phyloP scores from a whole-genome alignment of 1,140 invertebrate genomes.

The Drosophila varians region DNA sequence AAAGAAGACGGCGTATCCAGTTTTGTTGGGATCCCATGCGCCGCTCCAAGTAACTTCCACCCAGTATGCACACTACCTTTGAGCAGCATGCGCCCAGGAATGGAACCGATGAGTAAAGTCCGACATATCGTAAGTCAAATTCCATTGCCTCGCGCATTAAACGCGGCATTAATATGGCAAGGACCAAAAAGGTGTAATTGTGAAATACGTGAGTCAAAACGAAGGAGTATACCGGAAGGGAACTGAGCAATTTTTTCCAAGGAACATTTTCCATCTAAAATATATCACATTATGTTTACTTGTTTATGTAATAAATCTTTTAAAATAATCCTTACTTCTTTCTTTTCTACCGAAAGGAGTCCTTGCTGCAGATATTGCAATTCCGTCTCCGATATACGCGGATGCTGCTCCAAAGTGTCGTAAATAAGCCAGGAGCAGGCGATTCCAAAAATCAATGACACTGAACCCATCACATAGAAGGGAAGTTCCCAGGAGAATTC shows the following conservation, averaged over 20 bases:
- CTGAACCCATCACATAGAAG: conserved; percentile 66
- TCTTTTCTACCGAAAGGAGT: neutral
- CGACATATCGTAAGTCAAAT: conserved; percentile 57
- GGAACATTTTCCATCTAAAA: conserved; percentile 41
- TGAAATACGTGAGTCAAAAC: conserved; percentile 73
- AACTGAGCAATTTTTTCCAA: conserved; percentile 59
- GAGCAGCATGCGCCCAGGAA: conserved; percentile 62
- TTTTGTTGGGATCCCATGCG: conserved; percentile 27
- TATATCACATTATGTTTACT: neutral
- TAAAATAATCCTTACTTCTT: conserved; percentile 9
- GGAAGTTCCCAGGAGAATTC: conserved; percentile 57
- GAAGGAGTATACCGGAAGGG: conserved; percentile 57
- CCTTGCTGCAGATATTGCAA: conserved; percentile 44
- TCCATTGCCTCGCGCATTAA: conserved; percentile 73
- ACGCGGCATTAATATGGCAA: conserved; percentile 55
- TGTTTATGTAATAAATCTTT: too few species aligned
- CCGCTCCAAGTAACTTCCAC: conserved; percentile 52
- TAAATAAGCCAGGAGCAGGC: conserved; percentile 63
- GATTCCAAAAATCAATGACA: conserved; percentile 52
- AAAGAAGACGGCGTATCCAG: conserved; percentile 56
- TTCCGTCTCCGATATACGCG: conserved; percentile 53
- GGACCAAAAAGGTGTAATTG: conserved; percentile 60
- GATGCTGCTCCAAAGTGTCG: conserved; percentile 67
- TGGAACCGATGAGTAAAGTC: conserved; percentile 56
- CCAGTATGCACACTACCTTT: conserved; percentile 56